A percentile compares a stretch with the other conserved stretches of the same genome.
Evolutionary conservation across 2,888 invertebrate species (phyloP).

Genomic region (Nemotelus pantherinus): DNA sequence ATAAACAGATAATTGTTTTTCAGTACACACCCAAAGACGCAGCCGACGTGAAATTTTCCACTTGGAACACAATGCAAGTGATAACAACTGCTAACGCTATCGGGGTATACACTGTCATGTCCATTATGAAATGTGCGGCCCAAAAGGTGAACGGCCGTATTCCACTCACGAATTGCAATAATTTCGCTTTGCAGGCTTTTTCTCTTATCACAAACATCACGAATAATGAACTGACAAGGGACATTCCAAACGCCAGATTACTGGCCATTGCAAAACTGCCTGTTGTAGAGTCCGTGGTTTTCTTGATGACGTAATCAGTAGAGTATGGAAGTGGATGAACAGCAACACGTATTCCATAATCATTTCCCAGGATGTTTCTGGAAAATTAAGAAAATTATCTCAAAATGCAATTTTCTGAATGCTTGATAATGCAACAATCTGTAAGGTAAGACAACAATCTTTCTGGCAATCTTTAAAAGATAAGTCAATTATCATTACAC

Average conservation of each 20-base stretch:
- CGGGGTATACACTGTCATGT: conserved; percentile 54
- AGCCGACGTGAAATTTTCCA: conserved; percentile 22
- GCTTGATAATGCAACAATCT: background rate
- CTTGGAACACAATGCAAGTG: conserved; percentile 4
- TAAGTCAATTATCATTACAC: too few species aligned
- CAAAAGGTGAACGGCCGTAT: conserved; percentile 75
- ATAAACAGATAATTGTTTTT: background rate
- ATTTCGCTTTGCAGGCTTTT: conserved; percentile 73
- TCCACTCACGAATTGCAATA: conserved; percentile 78
- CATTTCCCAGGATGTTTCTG: conserved; percentile 47
- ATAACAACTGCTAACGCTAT: background rate
- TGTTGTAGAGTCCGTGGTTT: background rate
- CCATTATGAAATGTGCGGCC: conserved; percentile 72
- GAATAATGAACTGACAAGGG: conserved; percentile 73
- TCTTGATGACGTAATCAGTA: conserved; percentile 67
- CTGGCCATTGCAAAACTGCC: conserved; percentile 71
- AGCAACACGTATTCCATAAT: conserved; percentile 62
- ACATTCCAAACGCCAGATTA: conserved; percentile 76
- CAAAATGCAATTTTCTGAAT: background rate
- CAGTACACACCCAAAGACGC: conserved; percentile 54
- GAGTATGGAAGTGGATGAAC: conserved; percentile 78
- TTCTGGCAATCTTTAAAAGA: too few species aligned
- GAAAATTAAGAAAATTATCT: background rate
- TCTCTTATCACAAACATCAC: conserved; percentile 74
- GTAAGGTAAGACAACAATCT: too few species aligned